These are phyloP conservation scores for Scophthalmus maximus DNA, from an alignment of 2,113 vertebrate species.

Conservation along the genomic window DNA sequence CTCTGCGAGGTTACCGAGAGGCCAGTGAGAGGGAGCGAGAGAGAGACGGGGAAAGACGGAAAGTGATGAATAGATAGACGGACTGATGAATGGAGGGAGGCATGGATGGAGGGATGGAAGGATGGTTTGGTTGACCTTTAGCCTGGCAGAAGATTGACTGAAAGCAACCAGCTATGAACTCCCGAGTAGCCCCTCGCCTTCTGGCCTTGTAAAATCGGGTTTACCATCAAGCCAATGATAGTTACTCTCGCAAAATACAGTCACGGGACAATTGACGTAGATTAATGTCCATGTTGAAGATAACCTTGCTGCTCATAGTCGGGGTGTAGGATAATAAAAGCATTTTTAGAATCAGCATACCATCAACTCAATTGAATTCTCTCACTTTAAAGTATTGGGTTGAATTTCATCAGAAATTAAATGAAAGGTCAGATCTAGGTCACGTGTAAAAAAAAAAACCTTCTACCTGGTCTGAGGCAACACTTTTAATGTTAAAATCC, in stretches of 20 bases:
- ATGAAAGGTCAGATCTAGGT: not conserved
- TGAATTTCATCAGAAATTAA: not conserved
- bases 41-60: slow-evolving; percentile 23
- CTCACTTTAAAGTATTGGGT: not conserved
- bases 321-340: not conserved
- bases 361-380: not conserved
- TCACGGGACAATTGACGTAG: slow-evolving; percentile 20
- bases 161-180: slow-evolving; percentile 48
- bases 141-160: slow-evolving; percentile 53
- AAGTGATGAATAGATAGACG: slow-evolving; percentile 50
- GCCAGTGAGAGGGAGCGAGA: slow-evolving; percentile 29
- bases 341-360: not conserved
- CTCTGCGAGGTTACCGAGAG: slow-evolving; percentile 60
- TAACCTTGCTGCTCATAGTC: not conserved
- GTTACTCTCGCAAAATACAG: slow-evolving; percentile 42
- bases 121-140: slow-evolving; percentile 66
- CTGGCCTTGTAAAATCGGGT: slow-evolving; percentile 44
- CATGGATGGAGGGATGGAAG: slow-evolving; percentile 22
- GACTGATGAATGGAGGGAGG: slow-evolving; percentile 36
- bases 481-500: not conserved
- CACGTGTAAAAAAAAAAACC: not conserved
- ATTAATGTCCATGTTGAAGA: slow-evolving; percentile 1
- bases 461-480: not conserved
- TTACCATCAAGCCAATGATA: slow-evolving; percentile 30
- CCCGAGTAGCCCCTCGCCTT: slow-evolving; percentile 13